These are phyloP conservation scores for Zoanthus solanderi DNA, from an alignment of 92 coral and sea anemone genomes.

Conservation along the genomic window DNA sequence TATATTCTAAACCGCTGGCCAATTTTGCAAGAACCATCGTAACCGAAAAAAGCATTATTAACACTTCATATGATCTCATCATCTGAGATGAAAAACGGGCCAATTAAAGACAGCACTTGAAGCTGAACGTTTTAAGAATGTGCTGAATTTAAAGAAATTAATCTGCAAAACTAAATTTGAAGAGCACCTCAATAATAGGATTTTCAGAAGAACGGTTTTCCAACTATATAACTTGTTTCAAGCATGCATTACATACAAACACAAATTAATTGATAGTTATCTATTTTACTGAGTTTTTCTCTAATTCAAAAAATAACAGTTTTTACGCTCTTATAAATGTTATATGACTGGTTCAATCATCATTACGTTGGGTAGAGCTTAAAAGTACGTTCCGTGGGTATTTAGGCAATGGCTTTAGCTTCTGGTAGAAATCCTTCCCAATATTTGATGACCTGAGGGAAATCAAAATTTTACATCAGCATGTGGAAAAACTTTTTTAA, in stretches of 20 bases:
- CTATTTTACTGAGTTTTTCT: neutral
- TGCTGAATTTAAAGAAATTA: no score
- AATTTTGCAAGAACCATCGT: no score
- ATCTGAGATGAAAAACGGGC: no score
- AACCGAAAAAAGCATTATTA: no score
- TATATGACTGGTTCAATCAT: slow-evolving; percentile 10
- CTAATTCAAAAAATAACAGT: slow-evolving; percentile 22
- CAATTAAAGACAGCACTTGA: no score
- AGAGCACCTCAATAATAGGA: no score
- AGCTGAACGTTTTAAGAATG: no score
- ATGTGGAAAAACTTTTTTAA: no score
- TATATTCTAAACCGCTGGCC: no score
- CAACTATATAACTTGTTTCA: neutral
- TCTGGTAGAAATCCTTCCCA: slow-evolving; percentile 99
- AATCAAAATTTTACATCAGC: neutral
- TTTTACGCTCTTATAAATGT: neutral
- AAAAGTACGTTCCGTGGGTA: neutral
- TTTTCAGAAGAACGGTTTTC: neutral
- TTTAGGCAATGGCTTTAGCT: slow-evolving; percentile 96
- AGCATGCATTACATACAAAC: slow-evolving; percentile 11
- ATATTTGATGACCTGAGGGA: slow-evolving; percentile 84
- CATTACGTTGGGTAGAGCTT: neutral
- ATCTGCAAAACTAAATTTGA: no score
- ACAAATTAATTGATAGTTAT: neutral
- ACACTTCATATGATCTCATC: no score